These are phyloP conservation scores for Cosmopolites sordidus DNA, from an alignment of 2,888 invertebrate species.

Conservation along the genomic window DNA sequence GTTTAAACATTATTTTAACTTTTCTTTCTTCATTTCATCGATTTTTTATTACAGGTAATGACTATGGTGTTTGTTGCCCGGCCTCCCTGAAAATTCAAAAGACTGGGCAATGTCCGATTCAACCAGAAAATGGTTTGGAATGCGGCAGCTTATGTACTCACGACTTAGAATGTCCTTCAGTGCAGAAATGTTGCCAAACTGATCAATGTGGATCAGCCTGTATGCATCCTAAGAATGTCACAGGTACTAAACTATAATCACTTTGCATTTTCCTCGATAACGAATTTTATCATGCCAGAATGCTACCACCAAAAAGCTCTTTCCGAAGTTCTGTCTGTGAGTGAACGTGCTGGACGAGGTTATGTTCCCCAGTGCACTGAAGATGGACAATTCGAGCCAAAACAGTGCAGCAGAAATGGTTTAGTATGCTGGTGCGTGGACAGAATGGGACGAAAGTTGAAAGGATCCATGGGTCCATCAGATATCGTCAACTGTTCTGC, in stretches of 20 bases:
- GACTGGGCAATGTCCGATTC: constrained; percentile 64
- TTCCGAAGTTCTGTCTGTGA: constrained; percentile 70
- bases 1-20: no score
- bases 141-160: constrained; percentile 70
- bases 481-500: constrained; percentile 62
- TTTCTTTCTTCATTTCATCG: constrained; percentile 1
- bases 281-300: constrained; percentile 40
- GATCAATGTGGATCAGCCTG: constrained; percentile 72
- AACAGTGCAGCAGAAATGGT: constrained; percentile 80
- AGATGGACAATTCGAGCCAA: constrained; percentile 67
- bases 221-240: constrained; percentile 69
- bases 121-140: constrained; percentile 45
- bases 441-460: constrained; percentile 69
- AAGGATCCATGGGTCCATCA: constrained; percentile 75
- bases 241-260: constrained; percentile 46
- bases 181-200: constrained; percentile 77
- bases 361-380: constrained; percentile 77
- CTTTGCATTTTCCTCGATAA: neutral
- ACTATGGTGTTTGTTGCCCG: constrained; percentile 85
- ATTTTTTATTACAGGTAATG: constrained; percentile 58
- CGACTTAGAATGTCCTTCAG: constrained; percentile 76
- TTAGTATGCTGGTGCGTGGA: constrained; percentile 88
- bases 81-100: constrained; percentile 71
- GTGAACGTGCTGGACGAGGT: constrained; percentile 75
- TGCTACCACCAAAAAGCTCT: constrained; percentile 75